Conservation (phyloP, 2,797 vertebrate genomes). For the Acanthurus lineatus region DNA sequence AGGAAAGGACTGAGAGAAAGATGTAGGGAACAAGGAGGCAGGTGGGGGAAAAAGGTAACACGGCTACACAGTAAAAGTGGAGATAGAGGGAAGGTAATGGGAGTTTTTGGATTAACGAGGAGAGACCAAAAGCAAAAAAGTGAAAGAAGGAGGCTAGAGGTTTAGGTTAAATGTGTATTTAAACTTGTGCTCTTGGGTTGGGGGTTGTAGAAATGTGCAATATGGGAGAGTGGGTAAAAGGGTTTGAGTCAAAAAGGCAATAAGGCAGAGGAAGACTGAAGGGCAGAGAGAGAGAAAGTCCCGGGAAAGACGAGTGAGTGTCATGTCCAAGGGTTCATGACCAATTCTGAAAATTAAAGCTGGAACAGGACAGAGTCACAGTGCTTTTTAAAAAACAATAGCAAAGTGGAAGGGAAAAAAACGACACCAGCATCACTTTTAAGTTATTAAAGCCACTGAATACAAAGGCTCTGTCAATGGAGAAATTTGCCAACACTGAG, state of each 20-base stretch:
- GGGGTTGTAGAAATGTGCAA: not conserved
- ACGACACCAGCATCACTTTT: conserved; percentile 67
- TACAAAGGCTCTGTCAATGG: conserved; percentile 59
- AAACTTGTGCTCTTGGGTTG: not conserved
- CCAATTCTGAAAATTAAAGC: conserved; percentile 76
- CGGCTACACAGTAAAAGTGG: conserved; percentile 14
- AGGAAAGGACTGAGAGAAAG: not conserved
- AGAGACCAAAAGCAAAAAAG: not conserved
- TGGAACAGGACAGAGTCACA: conserved; percentile 49
- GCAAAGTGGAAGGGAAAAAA: conserved; percentile 57
- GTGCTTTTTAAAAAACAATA: conserved; percentile 71
- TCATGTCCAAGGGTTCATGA: conserved; percentile 57
- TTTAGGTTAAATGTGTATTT: not conserved
- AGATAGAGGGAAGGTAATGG: not conserved
- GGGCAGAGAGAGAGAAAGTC: not conserved
- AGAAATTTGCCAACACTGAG: conserved; percentile 69
- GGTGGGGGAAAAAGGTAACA: not conserved
- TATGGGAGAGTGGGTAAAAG: conserved; percentile 4
- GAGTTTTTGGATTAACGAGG: not conserved
- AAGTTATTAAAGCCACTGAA: conserved; percentile 75
- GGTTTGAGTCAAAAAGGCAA: conserved; percentile 15
- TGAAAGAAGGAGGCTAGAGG: not conserved
- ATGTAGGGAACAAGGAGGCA: not conserved
- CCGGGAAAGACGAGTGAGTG: conserved; percentile 1
- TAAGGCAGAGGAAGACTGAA: conserved; percentile 22